These are phyloP conservation scores for Pachycephala philippinensis DNA, from an alignment of 2,113 vertebrate species.

Conservation along the genomic window DNA sequence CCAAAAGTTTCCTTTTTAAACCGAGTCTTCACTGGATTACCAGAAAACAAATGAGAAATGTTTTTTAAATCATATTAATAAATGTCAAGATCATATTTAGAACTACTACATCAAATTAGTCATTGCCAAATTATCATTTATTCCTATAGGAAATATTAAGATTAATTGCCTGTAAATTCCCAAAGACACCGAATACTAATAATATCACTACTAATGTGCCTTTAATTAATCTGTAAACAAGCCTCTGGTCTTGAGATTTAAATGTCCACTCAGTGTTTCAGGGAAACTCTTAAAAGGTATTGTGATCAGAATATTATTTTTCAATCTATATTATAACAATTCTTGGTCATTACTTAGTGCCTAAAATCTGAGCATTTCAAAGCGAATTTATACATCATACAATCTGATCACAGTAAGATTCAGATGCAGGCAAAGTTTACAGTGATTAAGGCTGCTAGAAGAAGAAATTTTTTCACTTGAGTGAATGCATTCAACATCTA, in stretches of 20 bases:
- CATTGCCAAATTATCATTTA: conserved; percentile 12
- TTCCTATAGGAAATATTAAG: conserved; percentile 4
- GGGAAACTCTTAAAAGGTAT: neutral
- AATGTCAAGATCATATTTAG: neutral
- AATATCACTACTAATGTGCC: neutral
- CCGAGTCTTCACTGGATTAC: neutral
- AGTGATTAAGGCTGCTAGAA: neutral
- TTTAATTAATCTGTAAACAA: conserved; percentile 33
- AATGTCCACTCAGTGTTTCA: neutral
- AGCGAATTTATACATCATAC: neutral
- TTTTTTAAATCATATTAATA: neutral
- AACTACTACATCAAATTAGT: neutral
- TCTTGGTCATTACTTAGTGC: neutral
- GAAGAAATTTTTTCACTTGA: neutral
- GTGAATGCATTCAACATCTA: neutral
- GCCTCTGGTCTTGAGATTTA: neutral
- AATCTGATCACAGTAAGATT: neutral
- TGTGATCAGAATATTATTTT: neutral
- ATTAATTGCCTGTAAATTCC: conserved; percentile 26
- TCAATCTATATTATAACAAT: neutral
- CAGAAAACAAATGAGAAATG: neutral
- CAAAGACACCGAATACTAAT: neutral
- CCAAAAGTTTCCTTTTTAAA: neutral
- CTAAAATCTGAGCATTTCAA: neutral
- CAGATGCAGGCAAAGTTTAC: neutral